Percentiles rank a stretch among this genome's conserved stretches.
Conservation (phyloP, 2,113 vertebrate genomes). For the Pterocles orientalis region DNA sequence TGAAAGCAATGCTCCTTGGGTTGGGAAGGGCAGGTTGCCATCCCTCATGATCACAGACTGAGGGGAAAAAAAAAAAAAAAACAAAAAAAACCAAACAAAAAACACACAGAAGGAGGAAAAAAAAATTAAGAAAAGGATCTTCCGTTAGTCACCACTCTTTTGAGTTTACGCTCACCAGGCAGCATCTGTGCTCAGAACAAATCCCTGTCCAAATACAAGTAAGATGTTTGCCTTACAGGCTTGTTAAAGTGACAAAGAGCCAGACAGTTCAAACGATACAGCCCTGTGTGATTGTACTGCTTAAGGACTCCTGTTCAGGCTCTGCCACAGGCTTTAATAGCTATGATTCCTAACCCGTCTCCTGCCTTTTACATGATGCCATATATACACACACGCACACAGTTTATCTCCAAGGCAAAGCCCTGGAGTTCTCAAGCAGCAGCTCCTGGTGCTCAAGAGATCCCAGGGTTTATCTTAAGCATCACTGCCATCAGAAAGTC, state of each 20-base stretch:
- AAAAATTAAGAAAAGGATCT: neutral
- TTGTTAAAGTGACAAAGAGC: neutral
- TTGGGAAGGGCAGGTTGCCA: neutral
- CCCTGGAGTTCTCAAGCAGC: neutral
- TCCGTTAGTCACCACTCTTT: neutral
- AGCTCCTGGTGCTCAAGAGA: neutral
- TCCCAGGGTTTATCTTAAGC: neutral
- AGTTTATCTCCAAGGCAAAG: neutral
- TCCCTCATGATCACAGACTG: neutral
- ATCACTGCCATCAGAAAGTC: too few relatives aligned
- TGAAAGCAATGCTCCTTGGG: neutral
- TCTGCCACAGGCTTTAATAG: neutral
- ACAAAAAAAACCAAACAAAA: too few relatives aligned
- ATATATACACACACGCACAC: neutral
- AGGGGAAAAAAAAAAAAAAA: too few relatives aligned
- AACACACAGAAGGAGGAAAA: neutral
- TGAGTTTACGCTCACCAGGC: neutral
- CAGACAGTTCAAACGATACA: neutral
- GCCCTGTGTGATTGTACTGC: neutral
- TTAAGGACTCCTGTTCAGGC: neutral
- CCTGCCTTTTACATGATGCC: neutral
- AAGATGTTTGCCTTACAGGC: neutral
- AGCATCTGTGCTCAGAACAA: neutral
- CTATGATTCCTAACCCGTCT: neutral
- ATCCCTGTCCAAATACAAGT: neutral